Base-by-base conservation (phyloP, 2,888 invertebrate genomes). In the Apamea crenata region DNA sequence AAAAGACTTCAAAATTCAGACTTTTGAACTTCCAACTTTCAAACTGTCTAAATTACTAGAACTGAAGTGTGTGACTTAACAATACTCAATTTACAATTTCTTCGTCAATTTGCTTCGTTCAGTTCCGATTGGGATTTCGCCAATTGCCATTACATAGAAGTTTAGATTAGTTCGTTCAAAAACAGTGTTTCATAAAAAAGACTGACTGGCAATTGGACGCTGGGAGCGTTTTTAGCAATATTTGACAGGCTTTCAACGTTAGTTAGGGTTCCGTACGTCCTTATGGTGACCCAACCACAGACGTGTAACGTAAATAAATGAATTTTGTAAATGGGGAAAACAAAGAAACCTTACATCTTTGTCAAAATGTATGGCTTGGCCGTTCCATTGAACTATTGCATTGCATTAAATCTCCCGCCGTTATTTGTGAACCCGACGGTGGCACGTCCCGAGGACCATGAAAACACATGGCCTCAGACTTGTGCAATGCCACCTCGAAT, bases 21-120 rank as follows among this genome's bases (percentile, higher is more conserved):
- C 61, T 78, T 61, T 75, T 47, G 40, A 47, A 29, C 36, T 65
- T n/a, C 44, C 25, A 59, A 77, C 25, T 73, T 71, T 71, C 29
- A 73, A 73, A 76, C 70, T 81, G 68, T 68, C n/a, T 40, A 72
- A 73, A 73, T 59, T 14, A 50, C 29, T 47, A 40, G 14, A 74
- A 32, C 59, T 53, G 16, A 8, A 76, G 56, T 71, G 44, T 63
- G 29, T 32, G 18, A 36, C 44, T 40, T n/a, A 77, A 83, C 68
- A 85, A 83, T 77, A 71, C 65, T 77, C 65, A 82, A 78, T 82
- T 82, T 74, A 71, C 16, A 63, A 82, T 82, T 70, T 59, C 50
- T 76, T 68, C 36, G 18, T 61, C 73, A 74, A 76, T 79, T 74
- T 63, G 32, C 61, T 72, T 10, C 44, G 68, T 74, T 86, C 74